Conservation (phyloP, 2,888 invertebrate species). For the Artemia sinica region DNA sequence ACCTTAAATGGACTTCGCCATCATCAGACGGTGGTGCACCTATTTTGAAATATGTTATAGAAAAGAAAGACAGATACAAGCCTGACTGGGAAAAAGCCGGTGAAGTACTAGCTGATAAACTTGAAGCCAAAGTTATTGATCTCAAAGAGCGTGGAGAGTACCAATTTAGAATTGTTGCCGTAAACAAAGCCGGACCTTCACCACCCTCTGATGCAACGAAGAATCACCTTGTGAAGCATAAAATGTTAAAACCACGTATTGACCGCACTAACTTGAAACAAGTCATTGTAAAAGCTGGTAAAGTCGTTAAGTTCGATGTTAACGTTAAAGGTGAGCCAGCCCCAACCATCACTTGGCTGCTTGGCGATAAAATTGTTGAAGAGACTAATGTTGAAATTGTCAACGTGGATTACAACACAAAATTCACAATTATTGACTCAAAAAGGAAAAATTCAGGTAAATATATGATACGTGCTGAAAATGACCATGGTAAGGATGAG, state of each 20-base stretch:
- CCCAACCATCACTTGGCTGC: constrained; percentile 79
- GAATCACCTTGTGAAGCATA: constrained; percentile 70
- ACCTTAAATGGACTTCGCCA: constrained; percentile 77
- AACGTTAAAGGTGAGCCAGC: constrained; percentile 89
- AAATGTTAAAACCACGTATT: constrained; percentile 83
- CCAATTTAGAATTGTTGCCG: constrained; percentile 74
- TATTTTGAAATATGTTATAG: constrained; percentile 78
- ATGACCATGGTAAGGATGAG: constrained; percentile 77
- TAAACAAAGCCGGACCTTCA: constrained; percentile 81
- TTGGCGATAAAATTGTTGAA: constrained; percentile 49
- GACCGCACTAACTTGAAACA: constrained; percentile 84
- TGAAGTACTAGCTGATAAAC: constrained; percentile 57
- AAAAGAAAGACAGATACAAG: constrained; percentile 64
- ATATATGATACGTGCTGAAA: constrained; percentile 74
- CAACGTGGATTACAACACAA: constrained; percentile 78
- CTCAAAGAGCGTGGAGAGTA: constrained; percentile 77
- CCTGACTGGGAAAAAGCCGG: constrained; percentile 76
- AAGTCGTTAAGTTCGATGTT: constrained; percentile 76
- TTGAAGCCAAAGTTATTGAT: constrained; percentile 59
- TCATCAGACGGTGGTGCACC: constrained; percentile 73
- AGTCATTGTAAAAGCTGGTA: constrained; percentile 72
- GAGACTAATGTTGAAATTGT: constrained; percentile 54
- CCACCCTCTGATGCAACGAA: constrained; percentile 77
- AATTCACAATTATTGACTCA: constrained; percentile 58
- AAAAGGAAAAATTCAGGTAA: constrained; percentile 68